Base-by-base conservation (phyloP, 2,888 invertebrate species). In the Poecilobothrus nobilitatus region DNA sequence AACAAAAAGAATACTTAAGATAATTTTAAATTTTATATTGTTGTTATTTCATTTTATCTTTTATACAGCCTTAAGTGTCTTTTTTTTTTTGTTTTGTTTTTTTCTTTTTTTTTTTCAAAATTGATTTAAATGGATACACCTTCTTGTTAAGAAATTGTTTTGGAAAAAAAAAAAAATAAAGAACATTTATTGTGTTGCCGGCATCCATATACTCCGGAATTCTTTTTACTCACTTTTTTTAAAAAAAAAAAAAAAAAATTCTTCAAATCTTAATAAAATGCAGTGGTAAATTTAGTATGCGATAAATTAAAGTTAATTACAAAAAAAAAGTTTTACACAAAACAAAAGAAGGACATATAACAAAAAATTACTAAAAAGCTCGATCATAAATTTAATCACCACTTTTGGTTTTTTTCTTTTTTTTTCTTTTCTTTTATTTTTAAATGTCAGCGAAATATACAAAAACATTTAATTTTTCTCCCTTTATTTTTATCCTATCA, bases 81-180 rank as follows among this genome's bases (percentile, higher is more conserved):
- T 53, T 18, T 53, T 18, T n/a, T 4, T 53, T 53, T 53, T 18
- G 6, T 53, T 37, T 37, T 1, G 8, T 7, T 34, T 34, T 34
- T 7, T 7, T 10, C 9, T 12, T 37, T 37, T 37, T 37, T 10
- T 10, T 10, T 12, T 2, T 7, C 12, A 18, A 53, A 53, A 53
- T 53, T 53, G 53, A 53, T 53, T 53, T 53, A 53, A 53, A 53
- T 53, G 53, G n/a, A 53, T 53, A 53, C 53, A 53, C 53, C 53
- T 53, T 53, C 53, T 53, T 53, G 18, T 53, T 53, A 53, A 53
- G 6, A 53, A n/a, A n/a, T n/a, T n/a, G n/a, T n/a, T n/a, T n/a
- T n/a, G n/a, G n/a, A n/a, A 12, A 18, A 15, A 37, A 37, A 37
- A 10, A 37, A 37, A 34, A 34, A 34, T n/a, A n/a, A n/a, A 44